Evolutionary conservation across 2,888 invertebrate genomes (phyloP).

Genomic region (Saturnia pavonia): DNA sequence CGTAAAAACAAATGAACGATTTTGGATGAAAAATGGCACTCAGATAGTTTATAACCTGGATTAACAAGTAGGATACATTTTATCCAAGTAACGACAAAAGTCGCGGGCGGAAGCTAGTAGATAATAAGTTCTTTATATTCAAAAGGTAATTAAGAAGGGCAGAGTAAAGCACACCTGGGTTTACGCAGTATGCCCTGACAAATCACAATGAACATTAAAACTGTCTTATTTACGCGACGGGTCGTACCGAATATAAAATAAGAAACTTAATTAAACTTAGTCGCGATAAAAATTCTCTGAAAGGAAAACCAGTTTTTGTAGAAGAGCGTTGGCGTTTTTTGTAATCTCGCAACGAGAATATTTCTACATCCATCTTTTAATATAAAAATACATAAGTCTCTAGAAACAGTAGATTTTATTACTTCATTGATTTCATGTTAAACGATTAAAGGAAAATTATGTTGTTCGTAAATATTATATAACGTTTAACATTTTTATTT

Average conservation of each 20-base stretch:
- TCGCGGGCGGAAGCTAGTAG: too few species aligned
- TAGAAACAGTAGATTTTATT: constrained; percentile 9
- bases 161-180: constrained; percentile 45
- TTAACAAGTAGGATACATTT: too few species aligned
- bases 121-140: constrained; percentile 34
- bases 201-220: constrained; percentile 38
- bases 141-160: constrained; percentile 38
- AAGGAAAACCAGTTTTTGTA: constrained; percentile 27
- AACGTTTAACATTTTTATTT: too few species aligned
- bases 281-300: constrained; percentile 28
- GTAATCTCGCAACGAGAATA: constrained; percentile 20
- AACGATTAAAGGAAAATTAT: background rate
- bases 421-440: background rate
- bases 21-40: too few species aligned
- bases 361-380: constrained; percentile 17
- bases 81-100: too few species aligned
- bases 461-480: background rate
- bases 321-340: constrained; percentile 21
- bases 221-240: constrained; percentile 38
- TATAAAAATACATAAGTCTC: constrained; percentile 10
- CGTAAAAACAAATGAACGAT: too few species aligned
- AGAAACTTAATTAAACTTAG: constrained; percentile 35
- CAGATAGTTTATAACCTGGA: too few species aligned
- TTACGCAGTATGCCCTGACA: constrained; percentile 21
- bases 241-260: constrained; percentile 29